Evolutionary conservation across 1,140 invertebrate genomes (phyloP), one percentile per base, ranked within the genome.

Genomic region (Drosophila parabipectinata): DNA sequence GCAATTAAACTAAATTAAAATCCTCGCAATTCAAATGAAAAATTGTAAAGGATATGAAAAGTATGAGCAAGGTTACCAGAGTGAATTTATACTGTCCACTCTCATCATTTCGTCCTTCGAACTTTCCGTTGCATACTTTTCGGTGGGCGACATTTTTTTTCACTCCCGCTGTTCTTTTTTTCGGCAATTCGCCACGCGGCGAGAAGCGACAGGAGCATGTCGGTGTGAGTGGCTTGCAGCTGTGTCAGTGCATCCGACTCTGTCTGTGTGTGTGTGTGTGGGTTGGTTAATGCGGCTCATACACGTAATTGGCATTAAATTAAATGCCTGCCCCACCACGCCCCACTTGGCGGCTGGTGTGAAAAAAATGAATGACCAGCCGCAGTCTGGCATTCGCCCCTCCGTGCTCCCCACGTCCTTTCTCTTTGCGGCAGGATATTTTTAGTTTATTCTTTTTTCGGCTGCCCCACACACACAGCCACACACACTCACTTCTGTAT

Each of bases 261-360:
- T 39, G 50, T 30, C 50, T 64, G 44, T 53, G 55, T 50, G 37
- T 55, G 30, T 55, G 63, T 51, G 32, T 72, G 79, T 63, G 68
- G 28, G 66, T 47, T 39, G 81, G 82, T 88, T 88, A 88, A 88
- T 88, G 79, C 79, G 72, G 84, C 79, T 89, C 83, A 89, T 89
- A 79, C 84, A 88, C 76, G 83, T 88, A 88, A 88, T 88, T 88
- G 83, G 76, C 83, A 88, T 88, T 88, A 88, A 88, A 88, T 83
- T 83, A 88, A 88, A 88, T 83, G 76, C 83, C 68, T 41, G 47
- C 58, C 76, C 68, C 63, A 34, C 45, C 71, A 37, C 39, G 41
- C 68, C 58, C 59, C 48, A 45, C 30, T 30, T 24, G 55, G 41
- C 47, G 51, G 52, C 58, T 52, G 62, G 77, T 78, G 57, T 55